These are phyloP conservation scores for Eidolon helvum DNA, from an alignment of 2,113 vertebrate species.

Conservation along the genomic window DNA sequence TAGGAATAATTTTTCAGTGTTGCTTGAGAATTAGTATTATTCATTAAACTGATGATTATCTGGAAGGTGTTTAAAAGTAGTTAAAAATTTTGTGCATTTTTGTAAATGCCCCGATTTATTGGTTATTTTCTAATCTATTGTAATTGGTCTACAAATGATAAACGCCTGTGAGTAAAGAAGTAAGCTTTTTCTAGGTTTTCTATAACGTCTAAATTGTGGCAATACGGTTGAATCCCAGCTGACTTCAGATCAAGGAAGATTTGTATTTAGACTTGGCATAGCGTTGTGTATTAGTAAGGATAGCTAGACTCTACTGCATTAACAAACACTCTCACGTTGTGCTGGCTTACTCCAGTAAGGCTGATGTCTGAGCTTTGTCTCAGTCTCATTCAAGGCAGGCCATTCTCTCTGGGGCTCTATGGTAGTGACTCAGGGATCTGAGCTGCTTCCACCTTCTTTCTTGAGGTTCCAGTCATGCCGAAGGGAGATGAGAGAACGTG, in stretches of 20 bases:
- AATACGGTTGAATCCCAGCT: background rate
- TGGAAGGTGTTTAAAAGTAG: background rate
- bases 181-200: background rate
- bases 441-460: background rate
- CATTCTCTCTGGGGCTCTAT: background rate
- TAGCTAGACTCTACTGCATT: background rate
- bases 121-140: background rate
- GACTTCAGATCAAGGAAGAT: background rate
- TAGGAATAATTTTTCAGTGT: background rate
- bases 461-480: rapidly evolving
- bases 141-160: background rate
- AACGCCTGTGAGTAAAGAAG: background rate
- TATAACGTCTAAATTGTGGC: background rate
- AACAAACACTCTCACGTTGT: background rate
- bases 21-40: background rate
- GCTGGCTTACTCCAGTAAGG: background rate
- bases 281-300: background rate
- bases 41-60: background rate
- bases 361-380: background rate
- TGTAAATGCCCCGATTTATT: background rate
- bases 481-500: background rate
- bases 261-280: background rate
- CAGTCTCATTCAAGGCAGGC: background rate
- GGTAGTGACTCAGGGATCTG: background rate
- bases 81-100: background rate